These are phyloP conservation scores for Drosophila mayri DNA, from an alignment of 1,140 invertebrate species.

Conservation along the genomic window DNA sequence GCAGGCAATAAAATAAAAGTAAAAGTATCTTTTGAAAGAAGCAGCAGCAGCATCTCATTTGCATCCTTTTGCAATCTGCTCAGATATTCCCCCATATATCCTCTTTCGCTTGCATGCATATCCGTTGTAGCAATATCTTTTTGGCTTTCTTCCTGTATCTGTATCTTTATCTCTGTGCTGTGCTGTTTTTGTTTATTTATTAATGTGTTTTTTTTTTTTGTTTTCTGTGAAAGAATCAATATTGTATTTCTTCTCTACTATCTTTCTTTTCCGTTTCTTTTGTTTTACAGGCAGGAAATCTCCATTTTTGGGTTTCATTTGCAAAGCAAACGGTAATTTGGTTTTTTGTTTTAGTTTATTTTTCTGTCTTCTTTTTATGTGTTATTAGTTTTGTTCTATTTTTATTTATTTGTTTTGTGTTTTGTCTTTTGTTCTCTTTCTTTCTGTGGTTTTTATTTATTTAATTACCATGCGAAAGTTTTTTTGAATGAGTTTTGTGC, in stretches of 20 bases:
- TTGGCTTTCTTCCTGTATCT: not conserved
- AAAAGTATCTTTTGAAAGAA: slow-evolving; percentile 21
- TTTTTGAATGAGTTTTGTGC: slow-evolving; percentile 15
- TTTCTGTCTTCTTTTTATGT: not conserved
- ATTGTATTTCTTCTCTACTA: slow-evolving; percentile 68
- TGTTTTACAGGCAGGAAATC: slow-evolving; percentile 84
- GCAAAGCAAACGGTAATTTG: slow-evolving; percentile 84
- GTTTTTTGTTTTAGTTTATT: slow-evolving; percentile 38
- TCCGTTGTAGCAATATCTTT: not conserved
- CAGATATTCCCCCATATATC: not conserved
- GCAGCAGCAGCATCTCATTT: slow-evolving; percentile 8
- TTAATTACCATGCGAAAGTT: slow-evolving; percentile 53
- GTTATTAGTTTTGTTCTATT: slow-evolving; percentile 39
- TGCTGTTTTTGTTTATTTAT: slow-evolving; percentile 22
- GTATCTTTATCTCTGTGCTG: slow-evolving; percentile 9
- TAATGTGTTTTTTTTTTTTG: slow-evolving; percentile 17
- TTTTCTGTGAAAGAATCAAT: slow-evolving; percentile 40
- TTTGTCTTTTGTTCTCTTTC: no score
- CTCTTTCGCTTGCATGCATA: slow-evolving; percentile 19
- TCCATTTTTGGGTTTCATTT: slow-evolving; percentile 85
- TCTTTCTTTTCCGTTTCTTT: slow-evolving; percentile 68
- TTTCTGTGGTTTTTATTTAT: slow-evolving; percentile 23
- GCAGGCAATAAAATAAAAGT: slow-evolving; percentile 38
- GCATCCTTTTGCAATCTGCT: slow-evolving; percentile 14
- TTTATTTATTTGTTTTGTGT: slow-evolving; percentile 29